Conservation (phyloP, 2,113 vertebrate genomes). For the Nansenia antarctica region DNA sequence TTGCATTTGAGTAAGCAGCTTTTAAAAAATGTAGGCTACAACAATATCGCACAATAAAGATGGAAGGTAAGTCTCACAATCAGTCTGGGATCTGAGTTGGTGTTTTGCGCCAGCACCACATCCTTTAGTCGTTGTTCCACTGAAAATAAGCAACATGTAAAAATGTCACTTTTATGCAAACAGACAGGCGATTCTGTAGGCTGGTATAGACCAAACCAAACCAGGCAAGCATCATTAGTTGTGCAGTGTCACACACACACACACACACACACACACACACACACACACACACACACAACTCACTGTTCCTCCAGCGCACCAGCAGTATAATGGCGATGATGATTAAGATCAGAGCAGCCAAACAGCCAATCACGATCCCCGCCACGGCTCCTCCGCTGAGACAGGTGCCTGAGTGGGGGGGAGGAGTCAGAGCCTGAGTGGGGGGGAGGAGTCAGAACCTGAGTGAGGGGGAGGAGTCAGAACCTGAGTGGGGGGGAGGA, state of each 20-base stretch:
- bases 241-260: neutral
- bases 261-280: conserved; percentile 1
- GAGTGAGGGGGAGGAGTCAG: no score
- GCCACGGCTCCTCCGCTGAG: conserved; percentile 70
- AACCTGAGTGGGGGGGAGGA: neutral
- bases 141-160: conserved; percentile 39
- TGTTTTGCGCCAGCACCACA: conserved; percentile 39
- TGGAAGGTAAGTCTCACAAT: conserved; percentile 58
- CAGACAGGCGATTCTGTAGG: neutral
- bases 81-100: conserved; percentile 41
- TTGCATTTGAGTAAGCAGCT: neutral
- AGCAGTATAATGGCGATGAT: conserved; percentile 62
- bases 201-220: neutral
- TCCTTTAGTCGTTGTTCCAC: conserved; percentile 42
- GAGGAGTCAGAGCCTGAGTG: conserved; percentile 11
- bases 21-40: no score
- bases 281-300: conserved; percentile 13
- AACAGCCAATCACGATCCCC: conserved; percentile 74
- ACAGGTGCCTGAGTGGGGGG: conserved; percentile 64
- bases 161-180: neutral
- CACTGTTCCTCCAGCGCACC: conserved; percentile 55
- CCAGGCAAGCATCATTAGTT: neutral
- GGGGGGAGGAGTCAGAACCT: neutral
- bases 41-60: conserved; percentile 37
- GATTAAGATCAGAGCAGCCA: conserved; percentile 69